phyloP scores from a whole-genome alignment of 2,113 vertebrate species.

The Oncorhynchus kisutch region DNA sequence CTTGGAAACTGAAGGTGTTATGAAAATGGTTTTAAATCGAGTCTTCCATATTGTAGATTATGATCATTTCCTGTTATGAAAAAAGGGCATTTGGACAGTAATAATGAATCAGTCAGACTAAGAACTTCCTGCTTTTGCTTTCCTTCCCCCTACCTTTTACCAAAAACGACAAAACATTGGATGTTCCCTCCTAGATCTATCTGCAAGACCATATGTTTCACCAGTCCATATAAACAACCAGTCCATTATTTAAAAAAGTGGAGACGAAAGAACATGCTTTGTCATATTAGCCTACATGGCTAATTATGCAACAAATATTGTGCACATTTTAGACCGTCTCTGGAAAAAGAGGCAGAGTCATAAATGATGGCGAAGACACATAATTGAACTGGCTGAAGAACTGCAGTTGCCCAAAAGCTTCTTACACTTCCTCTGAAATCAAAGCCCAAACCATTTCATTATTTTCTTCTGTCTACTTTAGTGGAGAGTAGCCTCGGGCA shows the following conservation, averaged over 20 bases:
- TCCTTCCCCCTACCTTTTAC: background rate
- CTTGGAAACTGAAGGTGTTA: constrained; percentile 63
- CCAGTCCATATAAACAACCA: background rate
- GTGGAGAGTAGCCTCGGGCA: constrained; percentile 36
- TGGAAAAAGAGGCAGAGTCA: constrained; percentile 36
- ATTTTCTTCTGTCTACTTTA: constrained; percentile 41
- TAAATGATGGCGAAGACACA: constrained; percentile 26
- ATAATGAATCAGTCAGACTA: constrained; percentile 13
- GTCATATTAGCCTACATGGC: background rate
- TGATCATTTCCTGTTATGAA: constrained; percentile 26
- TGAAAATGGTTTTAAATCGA: constrained; percentile 40
- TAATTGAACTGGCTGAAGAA: constrained; percentile 49
- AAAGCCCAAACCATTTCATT: constrained; percentile 42
- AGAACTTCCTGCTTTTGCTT: background rate
- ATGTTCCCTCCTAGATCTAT: background rate
- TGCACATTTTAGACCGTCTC: background rate
- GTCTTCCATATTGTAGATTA: constrained; percentile 23
- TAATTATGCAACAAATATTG: background rate
- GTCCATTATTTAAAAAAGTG: background rate
- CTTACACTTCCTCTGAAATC: constrained; percentile 50
- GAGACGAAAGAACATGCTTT: background rate
- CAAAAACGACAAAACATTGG: background rate
- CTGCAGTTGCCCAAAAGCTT: constrained; percentile 44
- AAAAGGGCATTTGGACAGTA: background rate
- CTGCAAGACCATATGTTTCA: background rate